phyloP scores from a whole-genome alignment of 2,888 invertebrate species.

The Oscheius myriophilus region DNA sequence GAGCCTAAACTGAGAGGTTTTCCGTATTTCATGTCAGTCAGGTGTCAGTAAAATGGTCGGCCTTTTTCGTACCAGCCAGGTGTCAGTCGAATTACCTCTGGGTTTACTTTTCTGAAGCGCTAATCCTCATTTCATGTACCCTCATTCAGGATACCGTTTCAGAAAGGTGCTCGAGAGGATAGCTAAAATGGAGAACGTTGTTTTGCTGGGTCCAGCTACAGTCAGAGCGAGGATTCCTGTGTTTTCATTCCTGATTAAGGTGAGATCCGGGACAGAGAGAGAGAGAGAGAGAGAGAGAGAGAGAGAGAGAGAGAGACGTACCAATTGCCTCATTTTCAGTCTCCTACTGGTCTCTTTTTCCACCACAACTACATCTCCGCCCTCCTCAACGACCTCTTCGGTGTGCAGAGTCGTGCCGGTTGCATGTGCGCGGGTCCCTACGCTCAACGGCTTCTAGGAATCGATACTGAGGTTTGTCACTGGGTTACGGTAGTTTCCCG shows the following conservation, averaged over 20 bases:
- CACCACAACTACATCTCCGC: conserved; percentile 89
- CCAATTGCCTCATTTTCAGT: conserved; percentile 84
- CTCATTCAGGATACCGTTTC: too few species aligned
- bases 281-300: too few species aligned
- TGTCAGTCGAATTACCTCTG: too few species aligned
- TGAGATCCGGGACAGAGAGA: neutral
- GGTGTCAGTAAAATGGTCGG: too few species aligned
- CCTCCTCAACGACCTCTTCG: conserved; percentile 88
- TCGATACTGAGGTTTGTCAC: conserved; percentile 76
- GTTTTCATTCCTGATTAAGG: conserved; percentile 23
- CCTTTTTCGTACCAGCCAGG: too few species aligned
- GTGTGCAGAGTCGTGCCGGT: conserved; percentile 76
- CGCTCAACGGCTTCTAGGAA: conserved; percentile 85
- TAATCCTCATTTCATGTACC: too few species aligned
- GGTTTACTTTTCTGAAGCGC: too few species aligned
- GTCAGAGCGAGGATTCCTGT: conserved; percentile 27
- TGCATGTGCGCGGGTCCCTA: conserved; percentile 84
- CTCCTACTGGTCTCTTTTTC: conserved; percentile 78
- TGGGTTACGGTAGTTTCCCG: too few species aligned
- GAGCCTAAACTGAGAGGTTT: too few species aligned
- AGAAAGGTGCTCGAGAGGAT: conserved; percentile 3
- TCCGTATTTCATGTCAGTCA: too few species aligned
- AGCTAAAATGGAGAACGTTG: conserved; percentile 15
- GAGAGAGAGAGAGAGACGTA: too few species aligned
- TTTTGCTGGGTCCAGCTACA: conserved; percentile 33